A percentile compares a stretch with the other conserved stretches of the same genome.
These are phyloP conservation scores for Dysmachus trigonus DNA, from an alignment of 2,888 invertebrate species.

Conservation along the genomic window DNA sequence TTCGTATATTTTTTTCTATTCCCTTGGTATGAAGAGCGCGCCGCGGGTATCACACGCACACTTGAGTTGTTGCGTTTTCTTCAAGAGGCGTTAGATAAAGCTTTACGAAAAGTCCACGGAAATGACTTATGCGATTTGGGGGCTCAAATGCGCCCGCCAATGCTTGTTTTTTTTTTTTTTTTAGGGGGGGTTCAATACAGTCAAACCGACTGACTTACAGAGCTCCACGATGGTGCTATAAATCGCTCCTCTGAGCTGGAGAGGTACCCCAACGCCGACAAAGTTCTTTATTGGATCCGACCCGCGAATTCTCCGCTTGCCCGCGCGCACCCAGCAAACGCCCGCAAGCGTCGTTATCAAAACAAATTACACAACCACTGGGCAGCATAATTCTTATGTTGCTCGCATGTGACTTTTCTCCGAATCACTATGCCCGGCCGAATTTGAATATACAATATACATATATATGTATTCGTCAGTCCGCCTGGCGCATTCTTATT, in stretches of 20 bases:
- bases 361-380: conserved; percentile 10
- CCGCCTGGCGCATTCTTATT: not conserved
- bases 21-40: not conserved
- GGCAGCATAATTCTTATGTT: conserved; percentile 16
- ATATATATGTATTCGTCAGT: too few relatives aligned
- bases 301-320: not conserved
- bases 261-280: not conserved
- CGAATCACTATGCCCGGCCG: not conserved
- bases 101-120: not conserved
- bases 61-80: not conserved
- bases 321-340: not conserved
- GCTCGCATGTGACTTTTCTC: not conserved
- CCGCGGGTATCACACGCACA: not conserved
- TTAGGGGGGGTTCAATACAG: not conserved
- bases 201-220: not conserved
- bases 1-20: too few relatives aligned
- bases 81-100: conserved; percentile 1
- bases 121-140: not conserved
- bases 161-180: too few relatives aligned
- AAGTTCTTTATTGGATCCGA: not conserved
- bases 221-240: not conserved
- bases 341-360: not conserved
- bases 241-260: not conserved
- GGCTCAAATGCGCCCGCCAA: not conserved
- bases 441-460: not conserved